Conservation (phyloP, 2,113 vertebrate species). For the Hiodon alosoides region DNA sequence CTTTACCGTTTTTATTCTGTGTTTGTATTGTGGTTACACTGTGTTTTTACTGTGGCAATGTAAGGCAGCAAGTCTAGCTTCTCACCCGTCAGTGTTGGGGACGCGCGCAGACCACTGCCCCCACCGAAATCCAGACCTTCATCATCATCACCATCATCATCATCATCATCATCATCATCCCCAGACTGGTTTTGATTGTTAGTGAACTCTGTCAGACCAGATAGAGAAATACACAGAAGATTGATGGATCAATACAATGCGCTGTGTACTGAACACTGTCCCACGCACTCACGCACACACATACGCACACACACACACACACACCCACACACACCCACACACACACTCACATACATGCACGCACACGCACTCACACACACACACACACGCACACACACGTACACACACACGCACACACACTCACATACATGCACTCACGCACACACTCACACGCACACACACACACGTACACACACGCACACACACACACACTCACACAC, state of each 20-base stretch:
- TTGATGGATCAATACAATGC: no score
- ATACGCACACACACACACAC: no score
- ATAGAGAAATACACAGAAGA: background rate
- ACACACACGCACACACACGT: background rate
- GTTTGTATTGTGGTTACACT: background rate
- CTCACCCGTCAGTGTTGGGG: background rate
- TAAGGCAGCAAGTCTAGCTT: background rate
- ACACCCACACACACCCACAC: no score
- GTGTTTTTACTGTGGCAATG: no score
- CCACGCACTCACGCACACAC: no score
- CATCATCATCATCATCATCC: slow-evolving; percentile 5
- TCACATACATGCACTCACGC: background rate
- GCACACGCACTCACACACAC: background rate
- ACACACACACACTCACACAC: background rate
- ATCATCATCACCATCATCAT: background rate
- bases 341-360: no score
- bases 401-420: background rate
- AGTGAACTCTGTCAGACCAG: background rate
- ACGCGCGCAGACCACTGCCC: background rate
- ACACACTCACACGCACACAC: background rate
- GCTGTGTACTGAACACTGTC: no score
- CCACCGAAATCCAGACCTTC: background rate
- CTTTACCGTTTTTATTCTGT: no score
- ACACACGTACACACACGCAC: background rate
- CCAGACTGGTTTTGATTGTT: slow-evolving; percentile 1